Percentiles rank a stretch among this genome's conserved stretches.
phyloP scores from a whole-genome alignment of 2,113 vertebrate genomes.

The Myotis brandtii region DNA sequence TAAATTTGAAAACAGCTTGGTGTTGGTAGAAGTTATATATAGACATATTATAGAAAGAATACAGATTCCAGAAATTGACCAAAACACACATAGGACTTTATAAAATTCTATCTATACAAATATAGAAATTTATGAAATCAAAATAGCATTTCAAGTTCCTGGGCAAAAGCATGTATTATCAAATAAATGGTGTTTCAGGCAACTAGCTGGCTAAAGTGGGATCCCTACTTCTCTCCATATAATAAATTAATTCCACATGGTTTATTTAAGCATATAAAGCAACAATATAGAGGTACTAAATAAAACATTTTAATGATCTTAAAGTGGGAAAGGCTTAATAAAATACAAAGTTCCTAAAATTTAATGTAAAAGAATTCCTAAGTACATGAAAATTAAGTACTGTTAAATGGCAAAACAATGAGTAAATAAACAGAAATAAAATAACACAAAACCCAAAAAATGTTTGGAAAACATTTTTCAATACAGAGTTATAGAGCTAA shows the following conservation, averaged over 20 bases:
- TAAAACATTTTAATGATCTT: conserved; percentile 7
- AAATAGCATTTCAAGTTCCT: neutral
- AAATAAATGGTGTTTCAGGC: neutral
- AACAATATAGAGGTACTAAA: neutral
- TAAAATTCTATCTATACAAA: conserved; percentile 16
- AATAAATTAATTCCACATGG: neutral
- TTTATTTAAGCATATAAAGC: conserved; percentile 12
- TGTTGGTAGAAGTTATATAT: neutral
- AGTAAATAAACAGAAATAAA: conserved; percentile 17
- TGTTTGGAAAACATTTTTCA: neutral
- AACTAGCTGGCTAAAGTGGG: neutral
- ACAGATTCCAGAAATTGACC: neutral
- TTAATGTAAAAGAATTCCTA: neutral
- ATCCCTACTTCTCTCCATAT: neutral
- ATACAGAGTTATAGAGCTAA: neutral
- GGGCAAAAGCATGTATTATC: neutral
- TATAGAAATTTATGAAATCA: neutral
- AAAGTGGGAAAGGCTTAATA: conserved; percentile 24
- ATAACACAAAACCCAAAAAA: conserved; percentile 34
- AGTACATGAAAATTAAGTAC: conserved; percentile 35
- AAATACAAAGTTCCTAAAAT: conserved; percentile 11
- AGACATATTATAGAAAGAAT: neutral
- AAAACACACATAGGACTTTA: neutral
- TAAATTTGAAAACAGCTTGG: conserved; percentile 14
- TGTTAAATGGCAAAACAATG: neutral